Conservation (phyloP, 2,113 vertebrate species). For the Phoenicopterus ruber region DNA sequence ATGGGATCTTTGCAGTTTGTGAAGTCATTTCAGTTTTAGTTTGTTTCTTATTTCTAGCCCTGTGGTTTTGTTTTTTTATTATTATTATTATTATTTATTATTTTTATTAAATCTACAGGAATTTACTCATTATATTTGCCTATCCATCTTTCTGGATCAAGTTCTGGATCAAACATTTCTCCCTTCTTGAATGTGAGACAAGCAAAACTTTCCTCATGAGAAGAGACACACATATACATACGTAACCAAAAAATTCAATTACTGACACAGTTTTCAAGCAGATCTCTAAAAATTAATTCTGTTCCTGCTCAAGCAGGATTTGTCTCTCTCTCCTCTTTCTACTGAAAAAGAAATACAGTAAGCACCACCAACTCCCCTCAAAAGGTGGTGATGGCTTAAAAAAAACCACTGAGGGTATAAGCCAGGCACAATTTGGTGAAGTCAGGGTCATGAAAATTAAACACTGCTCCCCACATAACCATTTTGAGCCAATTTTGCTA, state of each 20-base stretch:
- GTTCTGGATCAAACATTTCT: background rate
- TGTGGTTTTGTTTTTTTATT: background rate
- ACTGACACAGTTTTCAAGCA: background rate
- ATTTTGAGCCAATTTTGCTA: background rate
- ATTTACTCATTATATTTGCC: background rate
- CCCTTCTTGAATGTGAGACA: background rate
- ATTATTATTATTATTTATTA: too few species aligned
- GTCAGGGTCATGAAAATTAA: background rate
- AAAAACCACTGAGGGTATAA: background rate
- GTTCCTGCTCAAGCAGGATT: background rate
- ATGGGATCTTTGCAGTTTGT: background rate
- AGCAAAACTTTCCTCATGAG: background rate
- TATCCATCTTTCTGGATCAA: background rate
- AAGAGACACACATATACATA: background rate
- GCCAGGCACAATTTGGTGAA: background rate
- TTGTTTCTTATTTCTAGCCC: background rate
- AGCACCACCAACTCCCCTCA: background rate
- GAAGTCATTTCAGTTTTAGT: background rate
- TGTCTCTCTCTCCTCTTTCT: background rate
- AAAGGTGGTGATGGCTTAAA: background rate
- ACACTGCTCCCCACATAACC: background rate
- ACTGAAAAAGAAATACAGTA: background rate
- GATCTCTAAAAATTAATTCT: background rate
- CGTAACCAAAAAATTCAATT: background rate
- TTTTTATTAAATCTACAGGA: background rate